Evolutionary conservation across 2,888 invertebrate species (phyloP).

Genomic region (Serrognathus titanus): DNA sequence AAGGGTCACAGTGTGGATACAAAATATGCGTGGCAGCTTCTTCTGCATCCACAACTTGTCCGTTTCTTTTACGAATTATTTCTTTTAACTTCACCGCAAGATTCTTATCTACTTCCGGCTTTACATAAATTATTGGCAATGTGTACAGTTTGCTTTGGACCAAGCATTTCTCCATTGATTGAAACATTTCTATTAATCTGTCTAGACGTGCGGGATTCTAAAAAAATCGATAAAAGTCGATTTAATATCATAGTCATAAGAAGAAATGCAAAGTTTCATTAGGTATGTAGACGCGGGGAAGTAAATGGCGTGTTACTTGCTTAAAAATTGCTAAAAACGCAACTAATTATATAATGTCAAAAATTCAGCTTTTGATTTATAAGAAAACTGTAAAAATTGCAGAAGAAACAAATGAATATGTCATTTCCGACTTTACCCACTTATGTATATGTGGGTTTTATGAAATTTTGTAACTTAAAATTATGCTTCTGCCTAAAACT

Average conservation of each 20-base stretch:
- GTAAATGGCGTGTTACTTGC: too few relatives aligned
- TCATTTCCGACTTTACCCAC: too few relatives aligned
- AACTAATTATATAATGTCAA: too few relatives aligned
- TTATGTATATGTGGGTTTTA: too few relatives aligned
- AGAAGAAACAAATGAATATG: too few relatives aligned
- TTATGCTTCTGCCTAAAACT: too few relatives aligned
- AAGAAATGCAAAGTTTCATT: neutral
- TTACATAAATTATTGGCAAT: conserved; percentile 76
- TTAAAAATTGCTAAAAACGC: too few relatives aligned
- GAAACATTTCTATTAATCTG: conserved; percentile 89
- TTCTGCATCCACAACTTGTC: conserved; percentile 70
- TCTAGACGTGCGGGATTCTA: conserved; percentile 89
- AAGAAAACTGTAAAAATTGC: too few relatives aligned
- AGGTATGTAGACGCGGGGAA: neutral
- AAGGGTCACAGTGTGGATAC: conserved; percentile 78
- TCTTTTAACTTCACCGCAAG: conserved; percentile 80
- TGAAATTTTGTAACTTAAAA: too few relatives aligned
- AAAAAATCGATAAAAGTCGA: conserved; percentile 39
- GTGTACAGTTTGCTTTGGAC: conserved; percentile 76
- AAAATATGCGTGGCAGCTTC: conserved; percentile 91
- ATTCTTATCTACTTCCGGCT: conserved; percentile 80
- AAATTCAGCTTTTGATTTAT: too few relatives aligned
- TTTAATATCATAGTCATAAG: neutral
- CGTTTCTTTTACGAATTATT: conserved; percentile 83
- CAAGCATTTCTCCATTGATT: conserved; percentile 81